Evolutionary conservation across 2,888 invertebrate species (phyloP), one percentile per base, ranked within the genome.

Genomic region (Onchidella celtica): DNA sequence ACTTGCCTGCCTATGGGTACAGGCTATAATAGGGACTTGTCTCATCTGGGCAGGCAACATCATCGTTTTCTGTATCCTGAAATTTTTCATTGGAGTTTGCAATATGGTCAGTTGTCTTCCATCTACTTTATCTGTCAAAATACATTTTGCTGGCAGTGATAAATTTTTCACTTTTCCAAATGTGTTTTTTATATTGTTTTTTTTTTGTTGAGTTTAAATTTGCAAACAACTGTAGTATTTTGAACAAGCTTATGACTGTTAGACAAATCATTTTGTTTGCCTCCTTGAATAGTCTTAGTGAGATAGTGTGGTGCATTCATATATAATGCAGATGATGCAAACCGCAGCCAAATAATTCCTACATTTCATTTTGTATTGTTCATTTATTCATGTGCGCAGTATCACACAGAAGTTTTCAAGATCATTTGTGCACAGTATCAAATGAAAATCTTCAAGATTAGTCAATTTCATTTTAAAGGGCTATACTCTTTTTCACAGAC

Each of bases 51-150:
- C 85, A 2, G 77, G 83, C 27, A 85, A 80, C 81, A 87, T 86
- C 73, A 77, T 85, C 6, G 63, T 87, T 21, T 91, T 89, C 83
- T 85, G 84, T 4, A 81, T 87, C 34, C 79, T 90, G 6, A 85
- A 90, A 66, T 90, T 90, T 78, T 84, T 90, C 61, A 85, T 91
- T 55, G 91, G 88, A 1, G 82, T 87, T 21, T 78, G 87, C 24
- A 90, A 91, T 81, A 89, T 89, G 89, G 91, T 90, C 79, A 79
- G 85, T 66, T n/a, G n/a, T n/a, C n/a, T n/a, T n/a, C n/a, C n/a
- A n/a, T n/a, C n/a, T n/a, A n/a, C n/a, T 65, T 29, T 55, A 40
- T 0, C 27, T 17, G 27, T 29, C 32, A 66, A 2, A 11, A n/a
- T n/a, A 9, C 29, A 1, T 14, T 17, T 69, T 17, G n/a, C n/a